A percentile compares a stretch with the other conserved stretches of the same genome.
These are phyloP conservation scores for Desmodus rotundus DNA, from an alignment of 2,113 vertebrate species.

Conservation along the genomic window DNA sequence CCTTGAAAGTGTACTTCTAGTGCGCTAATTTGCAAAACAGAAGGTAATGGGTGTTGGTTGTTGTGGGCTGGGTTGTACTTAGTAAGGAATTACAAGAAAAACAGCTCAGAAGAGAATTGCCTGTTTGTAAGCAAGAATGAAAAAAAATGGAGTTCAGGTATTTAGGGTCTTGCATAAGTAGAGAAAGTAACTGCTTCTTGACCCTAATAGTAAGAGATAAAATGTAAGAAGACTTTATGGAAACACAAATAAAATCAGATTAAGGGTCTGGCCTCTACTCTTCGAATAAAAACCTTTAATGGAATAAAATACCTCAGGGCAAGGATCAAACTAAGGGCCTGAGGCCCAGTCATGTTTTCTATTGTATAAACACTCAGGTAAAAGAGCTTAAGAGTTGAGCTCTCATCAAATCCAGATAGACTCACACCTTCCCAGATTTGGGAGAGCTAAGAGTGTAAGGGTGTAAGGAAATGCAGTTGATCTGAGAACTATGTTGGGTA, in stretches of 20 bases:
- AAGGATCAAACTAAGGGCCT: background rate
- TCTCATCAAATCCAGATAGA: background rate
- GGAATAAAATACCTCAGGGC: background rate
- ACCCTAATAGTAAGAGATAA: background rate
- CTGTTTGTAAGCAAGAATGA: background rate
- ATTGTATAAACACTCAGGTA: background rate
- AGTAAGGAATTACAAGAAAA: background rate
- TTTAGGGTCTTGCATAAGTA: background rate
- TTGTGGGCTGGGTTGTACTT: background rate
- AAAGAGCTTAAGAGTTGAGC: background rate
- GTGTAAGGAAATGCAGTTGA: background rate
- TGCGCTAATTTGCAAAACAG: background rate
- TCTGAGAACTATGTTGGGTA: background rate
- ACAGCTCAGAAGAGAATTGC: background rate
- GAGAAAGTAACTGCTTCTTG: background rate
- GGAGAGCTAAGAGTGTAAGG: background rate
- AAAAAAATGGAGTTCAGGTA: background rate
- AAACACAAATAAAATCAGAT: background rate
- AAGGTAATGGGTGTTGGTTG: background rate
- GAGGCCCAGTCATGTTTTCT: background rate
- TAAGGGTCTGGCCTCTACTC: background rate
- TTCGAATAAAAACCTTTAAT: background rate
- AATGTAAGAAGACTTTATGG: background rate
- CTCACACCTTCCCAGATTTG: background rate
- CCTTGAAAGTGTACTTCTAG: background rate